Evolutionary conservation across 2,888 invertebrate genomes (phyloP), one percentile per base, ranked within the genome.

Genomic region (Itoplectis maculator): DNA sequence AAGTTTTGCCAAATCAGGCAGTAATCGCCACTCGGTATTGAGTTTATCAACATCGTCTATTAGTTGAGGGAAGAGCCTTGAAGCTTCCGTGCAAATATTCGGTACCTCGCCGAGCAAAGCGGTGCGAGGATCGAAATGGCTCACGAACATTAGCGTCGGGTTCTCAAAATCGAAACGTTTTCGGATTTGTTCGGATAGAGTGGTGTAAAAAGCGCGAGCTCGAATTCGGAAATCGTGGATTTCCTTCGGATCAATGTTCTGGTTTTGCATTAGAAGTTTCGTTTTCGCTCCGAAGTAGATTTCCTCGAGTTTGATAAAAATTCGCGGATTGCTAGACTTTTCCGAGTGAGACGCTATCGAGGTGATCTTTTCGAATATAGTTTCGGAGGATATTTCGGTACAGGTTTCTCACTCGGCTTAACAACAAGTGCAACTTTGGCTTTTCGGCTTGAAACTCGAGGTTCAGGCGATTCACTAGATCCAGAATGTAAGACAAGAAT

Each of bases 381-480:
- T 70, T 77, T 40, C 69, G 61, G 49, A 77, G 69, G 47, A 69
- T 70, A 35, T 40, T 70, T 9, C 78, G 51, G 61, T 78, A 78
- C 18, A 78, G 69, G 49, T 54, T 51, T 51, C 70, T 61, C 2
- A 78, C 78, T 15, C 70, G 70, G 49, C 13, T 51, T 15, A 78
- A 61, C 0, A 78, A 11, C n/a, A 78, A 15, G 2, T 78, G 70
- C 37, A 77, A 61, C 18, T 69, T 77, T 7, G 77, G 77, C 35
- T 77, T 77, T 11, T 77, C 69, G n/a, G 78, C 70, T 78, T 78
- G 78, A 78, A 78, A 70, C 61, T 78, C 78, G 78, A 70, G 13
- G n/a, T 78, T 78, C 47, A 70, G 70, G 61, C 63, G 49, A 37
- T 61, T 77, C 18, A 77, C 61, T 13, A 37, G 56, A 45, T 77